Base-by-base conservation (phyloP, 2,797 vertebrate species). In the Coregonus ussuriensis region DNA sequence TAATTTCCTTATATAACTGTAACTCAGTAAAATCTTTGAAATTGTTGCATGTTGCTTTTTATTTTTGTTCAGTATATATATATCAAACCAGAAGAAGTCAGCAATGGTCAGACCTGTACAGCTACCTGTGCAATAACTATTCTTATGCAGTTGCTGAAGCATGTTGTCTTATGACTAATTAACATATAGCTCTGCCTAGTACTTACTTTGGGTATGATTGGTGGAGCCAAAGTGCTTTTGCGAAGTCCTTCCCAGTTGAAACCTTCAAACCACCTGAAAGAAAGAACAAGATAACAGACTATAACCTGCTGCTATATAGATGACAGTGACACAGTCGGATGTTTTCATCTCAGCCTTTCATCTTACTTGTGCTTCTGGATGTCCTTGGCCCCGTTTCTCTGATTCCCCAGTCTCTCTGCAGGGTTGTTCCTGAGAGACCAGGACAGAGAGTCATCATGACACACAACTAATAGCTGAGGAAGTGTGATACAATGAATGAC, bases 301-400 rank as follows among this genome's bases (percentile, higher is more conserved):
- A 21, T 53, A 73, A 72, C 18, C 74, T 47, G 41, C 41, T 47
- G 41, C 41, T 47, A 3, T 47, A 47, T 47, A 47, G 53, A 53
- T 16, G 37, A 70, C 47, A 70, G 21, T 72, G 31, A 16, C 25
- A 31, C 67, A 74, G 67, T 63, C 18, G 25, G 4, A 52, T 77
- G 31, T 77, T 75, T 53, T 13, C 53, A 21, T 29, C 21, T 41
- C 29, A 37, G 78, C 74, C 71, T 59, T 71, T 74, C 18, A 3
- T 78, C 93, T 90, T 87, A 95, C 95, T 93, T 92, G 90, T 95
- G 94, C 82, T 86, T 93, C 83, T 91, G 91, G 76, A 95, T 89
- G 91, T 94, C 93, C 90, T 93, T 95, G 88, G 89, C 89, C 83
- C 92, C 89, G 2, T 93, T 94, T 88, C 89, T 91, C 79, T 83